Conservation (phyloP, 2,113 vertebrate species). For the Neomonachus schauinslandi region DNA sequence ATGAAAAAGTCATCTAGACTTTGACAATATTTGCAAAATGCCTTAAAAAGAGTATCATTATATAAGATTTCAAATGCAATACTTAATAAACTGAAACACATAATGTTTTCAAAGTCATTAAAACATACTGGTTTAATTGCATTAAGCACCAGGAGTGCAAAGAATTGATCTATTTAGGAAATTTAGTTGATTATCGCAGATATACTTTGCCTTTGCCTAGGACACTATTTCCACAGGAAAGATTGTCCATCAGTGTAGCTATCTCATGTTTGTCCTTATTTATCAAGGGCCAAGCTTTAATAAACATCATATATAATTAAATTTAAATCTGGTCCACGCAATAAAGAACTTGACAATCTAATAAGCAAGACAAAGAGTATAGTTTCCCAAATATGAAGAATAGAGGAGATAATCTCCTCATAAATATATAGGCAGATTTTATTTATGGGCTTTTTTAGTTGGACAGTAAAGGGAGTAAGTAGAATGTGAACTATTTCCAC, state of each 20-base stretch:
- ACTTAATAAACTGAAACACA: background rate
- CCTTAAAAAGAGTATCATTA: conserved; percentile 15
- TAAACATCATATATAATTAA: conserved; percentile 75
- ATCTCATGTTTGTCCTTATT: conserved; percentile 46
- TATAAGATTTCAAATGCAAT: conserved; percentile 41
- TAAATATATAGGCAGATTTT: conserved; percentile 48
- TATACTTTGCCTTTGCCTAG: background rate
- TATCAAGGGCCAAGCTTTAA: conserved; percentile 70
- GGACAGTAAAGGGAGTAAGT: background rate
- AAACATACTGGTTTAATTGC: conserved; percentile 47
- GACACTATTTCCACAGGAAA: conserved; percentile 27
- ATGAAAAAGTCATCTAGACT: background rate
- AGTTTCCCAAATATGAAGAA: conserved; percentile 53
- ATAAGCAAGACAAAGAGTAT: conserved; percentile 67
- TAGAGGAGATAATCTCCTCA: conserved; percentile 48
- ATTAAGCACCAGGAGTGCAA: background rate
- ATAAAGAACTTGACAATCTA: conserved; percentile 68
- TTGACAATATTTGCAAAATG: conserved; percentile 9
- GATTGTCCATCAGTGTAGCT: background rate
- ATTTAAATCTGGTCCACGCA: conserved; percentile 65
- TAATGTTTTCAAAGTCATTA: conserved; percentile 62
- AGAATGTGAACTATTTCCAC: background rate
- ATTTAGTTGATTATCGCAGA: conserved; percentile 25
- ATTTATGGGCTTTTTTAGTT: conserved; percentile 11
- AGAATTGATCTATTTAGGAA: conserved; percentile 49